A percentile compares a stretch with the other conserved stretches of the same genome.
phyloP scores from a whole-genome alignment of 1,140 invertebrate species.

The Trichomalopsis sarcophagae region DNA sequence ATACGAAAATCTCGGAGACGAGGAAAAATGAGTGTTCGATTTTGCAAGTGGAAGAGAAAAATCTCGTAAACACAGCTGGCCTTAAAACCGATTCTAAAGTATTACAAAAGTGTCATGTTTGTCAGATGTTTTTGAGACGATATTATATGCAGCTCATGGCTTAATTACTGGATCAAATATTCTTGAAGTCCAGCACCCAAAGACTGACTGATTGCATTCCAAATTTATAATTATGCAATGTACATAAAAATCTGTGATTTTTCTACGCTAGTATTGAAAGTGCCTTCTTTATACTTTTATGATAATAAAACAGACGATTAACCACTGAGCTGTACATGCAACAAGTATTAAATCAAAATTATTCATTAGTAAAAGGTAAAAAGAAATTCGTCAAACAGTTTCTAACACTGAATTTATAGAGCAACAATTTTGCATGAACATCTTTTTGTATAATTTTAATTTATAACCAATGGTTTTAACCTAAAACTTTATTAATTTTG shows the following conservation, averaged over 20 bases:
- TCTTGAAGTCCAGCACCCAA: background rate
- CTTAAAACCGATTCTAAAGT: background rate
- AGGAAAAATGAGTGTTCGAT: background rate
- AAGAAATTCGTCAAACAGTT: background rate
- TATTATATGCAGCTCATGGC: background rate
- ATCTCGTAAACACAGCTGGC: background rate
- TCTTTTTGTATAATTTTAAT: background rate
- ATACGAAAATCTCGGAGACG: background rate
- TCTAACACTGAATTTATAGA: background rate
- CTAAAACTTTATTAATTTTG: background rate
- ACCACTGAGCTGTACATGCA: background rate
- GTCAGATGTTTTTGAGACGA: background rate
- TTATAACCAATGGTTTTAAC: background rate
- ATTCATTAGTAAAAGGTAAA: background rate
- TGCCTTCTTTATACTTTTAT: background rate
- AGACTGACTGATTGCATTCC: background rate
- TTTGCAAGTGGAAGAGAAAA: background rate
- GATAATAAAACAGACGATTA: background rate
- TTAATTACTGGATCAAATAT: background rate
- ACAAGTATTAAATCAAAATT: constrained; percentile 2
- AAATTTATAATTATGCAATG: constrained; percentile 1
- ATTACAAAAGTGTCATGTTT: background rate
- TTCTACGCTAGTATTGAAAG: background rate
- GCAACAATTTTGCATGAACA: too few relatives aligned
- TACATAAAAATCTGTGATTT: background rate